Base-by-base conservation (phyloP, 2,797 vertebrate species). In the Podargus strigoides region DNA sequence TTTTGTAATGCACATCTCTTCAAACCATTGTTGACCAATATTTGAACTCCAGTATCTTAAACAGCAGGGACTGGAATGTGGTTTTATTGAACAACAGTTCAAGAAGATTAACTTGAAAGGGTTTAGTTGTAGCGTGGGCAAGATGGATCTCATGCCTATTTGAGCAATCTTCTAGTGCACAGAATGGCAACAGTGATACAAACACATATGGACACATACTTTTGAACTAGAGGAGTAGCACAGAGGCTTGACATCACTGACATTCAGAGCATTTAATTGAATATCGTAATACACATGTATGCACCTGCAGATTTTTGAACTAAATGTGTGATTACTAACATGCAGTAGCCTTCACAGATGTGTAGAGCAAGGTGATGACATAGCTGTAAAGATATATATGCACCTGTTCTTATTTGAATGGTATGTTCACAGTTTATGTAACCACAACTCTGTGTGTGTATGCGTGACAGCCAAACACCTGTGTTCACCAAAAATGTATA, bases 311-410 rank as follows among this genome's bases (percentile, higher is more conserved):
- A 42, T 56, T 81, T 95, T 78, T 85, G 12, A 79, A 19, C 22
- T 60, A 16, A 47, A n/a, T 37, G 10, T 89, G 74, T 81, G 68
- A 74, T 90, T 87, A 6, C 34, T 66, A 30, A 69, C 32, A 36
- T 70, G 41, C 63, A 75, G 76, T 86, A 69, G 39, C 79, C 87
- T 87, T 89, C 78, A 72, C 77, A 93, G 88, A 82, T 91, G 75
- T 74, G 46, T 87, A 44, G 42, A 84, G 32, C 53, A 82, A 90
- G 85, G 76, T 87, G 73, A 47, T 75, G 82, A 22, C 36, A 37
- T 69, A 75, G 26, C 56, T 87, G 18, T 80, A 62, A 89, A 92
- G 53, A 46, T 94, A 63, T n/a, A 60, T 39, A 21, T 74, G 72
- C 49, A 85, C 67, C 79, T 85, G 34, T 67, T 93, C 56, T 49